Evolutionary conservation across 2,113 vertebrate species (phyloP).

Genomic region (Phrynosoma blainvillii): DNA sequence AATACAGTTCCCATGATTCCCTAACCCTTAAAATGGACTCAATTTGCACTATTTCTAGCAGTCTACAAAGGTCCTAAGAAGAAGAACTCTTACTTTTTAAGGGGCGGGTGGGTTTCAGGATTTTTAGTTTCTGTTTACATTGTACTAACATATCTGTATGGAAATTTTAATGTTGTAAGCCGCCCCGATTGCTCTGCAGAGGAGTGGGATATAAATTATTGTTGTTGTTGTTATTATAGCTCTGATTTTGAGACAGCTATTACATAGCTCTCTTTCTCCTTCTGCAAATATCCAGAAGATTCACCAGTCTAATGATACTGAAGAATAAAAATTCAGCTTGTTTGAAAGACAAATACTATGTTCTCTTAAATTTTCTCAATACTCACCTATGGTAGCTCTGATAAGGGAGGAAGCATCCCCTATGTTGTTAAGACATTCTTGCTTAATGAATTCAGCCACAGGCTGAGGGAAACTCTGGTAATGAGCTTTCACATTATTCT

Average conservation of each 20-base stretch:
- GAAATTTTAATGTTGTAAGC: too few relatives aligned
- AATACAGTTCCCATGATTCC: too few relatives aligned
- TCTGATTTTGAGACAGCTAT: background rate
- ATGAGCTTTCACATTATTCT: constrained; percentile 96
- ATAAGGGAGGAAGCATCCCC: constrained; percentile 93
- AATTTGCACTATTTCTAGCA: too few relatives aligned
- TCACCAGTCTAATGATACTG: background rate
- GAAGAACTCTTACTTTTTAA: too few relatives aligned
- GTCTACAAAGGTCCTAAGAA: too few relatives aligned
- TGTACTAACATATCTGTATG: too few relatives aligned
- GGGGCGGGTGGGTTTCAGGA: too few relatives aligned
- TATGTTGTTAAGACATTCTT: constrained; percentile 95
- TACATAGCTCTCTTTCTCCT: background rate
- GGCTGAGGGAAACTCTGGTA: constrained; percentile 93
- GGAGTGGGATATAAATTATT: too few relatives aligned
- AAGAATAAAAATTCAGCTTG: background rate
- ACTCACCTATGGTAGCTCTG: constrained; percentile 91
- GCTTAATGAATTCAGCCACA: constrained; percentile 95
- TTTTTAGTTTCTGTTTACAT: too few relatives aligned
- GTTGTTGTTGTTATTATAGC: too few relatives aligned
- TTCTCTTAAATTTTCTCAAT: background rate
- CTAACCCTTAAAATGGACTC: too few relatives aligned
- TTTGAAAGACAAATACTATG: background rate
- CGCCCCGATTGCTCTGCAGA: too few relatives aligned
- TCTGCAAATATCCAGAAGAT: background rate